These are phyloP conservation scores for honey bee (Apis mellifera) DNA, from an alignment of 1,140 invertebrate species.

Conservation along the genomic window Amel_HAv3.1 CM009942.2:9023501-9024000, in stretches of 20 bases:
- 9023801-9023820: no score
- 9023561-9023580: conserved; percentile 35
- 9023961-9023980: no score
- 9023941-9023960: background rate
- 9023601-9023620: background rate
- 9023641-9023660: background rate
- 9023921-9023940: background rate
- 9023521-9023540: conserved; percentile 21
- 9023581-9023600: conserved; percentile 37
- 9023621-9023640: conserved; percentile 43
- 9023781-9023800: background rate
- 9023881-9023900: background rate
- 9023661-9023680: no score
- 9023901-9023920: background rate
- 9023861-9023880: background rate
- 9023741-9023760: background rate
- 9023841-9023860: background rate
- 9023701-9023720: no score
- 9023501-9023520: conserved; percentile 17
- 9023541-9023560: conserved; percentile 25
- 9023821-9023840: background rate
- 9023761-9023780: background rate
- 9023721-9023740: background rate
- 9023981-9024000: no score
- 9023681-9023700: no score